These are phyloP conservation scores for Pherbina coryleti DNA, from an alignment of 2,888 invertebrate species.

Conservation along the genomic window DNA sequence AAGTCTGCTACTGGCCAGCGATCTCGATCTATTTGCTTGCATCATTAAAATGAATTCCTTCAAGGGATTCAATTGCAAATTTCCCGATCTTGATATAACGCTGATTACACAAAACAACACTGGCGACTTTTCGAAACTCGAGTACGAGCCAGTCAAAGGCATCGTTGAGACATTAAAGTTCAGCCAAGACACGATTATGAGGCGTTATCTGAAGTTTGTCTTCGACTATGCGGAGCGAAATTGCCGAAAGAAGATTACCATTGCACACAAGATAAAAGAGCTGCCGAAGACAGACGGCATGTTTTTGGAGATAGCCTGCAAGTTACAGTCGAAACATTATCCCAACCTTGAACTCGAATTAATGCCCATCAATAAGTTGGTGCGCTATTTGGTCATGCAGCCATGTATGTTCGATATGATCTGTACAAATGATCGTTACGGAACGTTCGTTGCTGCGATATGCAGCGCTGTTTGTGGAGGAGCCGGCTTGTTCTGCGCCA, in stretches of 20 bases:
- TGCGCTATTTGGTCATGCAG: slow-evolving; percentile 48
- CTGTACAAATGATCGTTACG: slow-evolving; percentile 59
- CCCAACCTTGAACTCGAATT: slow-evolving; percentile 51
- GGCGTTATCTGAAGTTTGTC: slow-evolving; percentile 53
- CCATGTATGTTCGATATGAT: slow-evolving; percentile 58
- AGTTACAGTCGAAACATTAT: slow-evolving; percentile 43
- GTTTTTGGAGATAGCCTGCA: slow-evolving; percentile 49
- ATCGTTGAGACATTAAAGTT: slow-evolving; percentile 61
- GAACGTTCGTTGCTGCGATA: slow-evolving; percentile 57
- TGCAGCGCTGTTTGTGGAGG: slow-evolving; percentile 59
- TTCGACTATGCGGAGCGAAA: slow-evolving; percentile 50
- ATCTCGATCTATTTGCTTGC: slow-evolving; percentile 55
- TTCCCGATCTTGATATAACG: slow-evolving; percentile 53
- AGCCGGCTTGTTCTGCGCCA: slow-evolving; percentile 57
- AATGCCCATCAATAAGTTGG: slow-evolving; percentile 52
- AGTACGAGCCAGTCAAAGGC: slow-evolving; percentile 61
- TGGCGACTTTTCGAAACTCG: slow-evolving; percentile 59
- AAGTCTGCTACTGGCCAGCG: slow-evolving; percentile 52
- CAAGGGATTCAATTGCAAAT: slow-evolving; percentile 55
- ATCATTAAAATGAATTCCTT: slow-evolving; percentile 54
- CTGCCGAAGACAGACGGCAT: slow-evolving; percentile 57
- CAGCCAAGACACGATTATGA: slow-evolving; percentile 36
- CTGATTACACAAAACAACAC: slow-evolving; percentile 59
- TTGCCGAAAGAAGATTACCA: slow-evolving; percentile 52
- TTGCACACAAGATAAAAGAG: slow-evolving; percentile 57